Conservation (phyloP, 2,888 invertebrate genomes). For the Chloroclystis v-ata region DNA sequence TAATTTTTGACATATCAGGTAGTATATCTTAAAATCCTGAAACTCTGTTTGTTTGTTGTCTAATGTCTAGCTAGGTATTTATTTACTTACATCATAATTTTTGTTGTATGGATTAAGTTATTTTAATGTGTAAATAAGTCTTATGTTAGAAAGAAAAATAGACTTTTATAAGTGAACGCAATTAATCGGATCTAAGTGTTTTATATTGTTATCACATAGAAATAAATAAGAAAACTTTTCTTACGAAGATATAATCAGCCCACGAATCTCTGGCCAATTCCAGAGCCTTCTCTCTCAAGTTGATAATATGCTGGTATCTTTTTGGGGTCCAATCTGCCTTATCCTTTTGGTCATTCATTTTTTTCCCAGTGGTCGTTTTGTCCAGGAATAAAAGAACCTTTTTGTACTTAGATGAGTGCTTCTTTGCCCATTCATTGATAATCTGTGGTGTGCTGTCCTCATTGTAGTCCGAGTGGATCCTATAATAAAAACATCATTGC, state of each 20-base stretch:
- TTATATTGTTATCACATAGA: no score
- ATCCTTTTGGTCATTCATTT: conserved; percentile 77
- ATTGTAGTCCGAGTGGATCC: conserved; percentile 93
- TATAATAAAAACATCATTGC: conserved; percentile 41
- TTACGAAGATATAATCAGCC: conserved; percentile 94
- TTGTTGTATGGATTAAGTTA: no score
- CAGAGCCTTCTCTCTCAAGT: conserved; percentile 86
- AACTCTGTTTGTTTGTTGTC: no score
- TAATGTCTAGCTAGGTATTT: no score
- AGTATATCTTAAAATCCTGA: no score
- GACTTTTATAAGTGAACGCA: no score
- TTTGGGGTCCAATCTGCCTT: conserved; percentile 85
- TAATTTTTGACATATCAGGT: no score
- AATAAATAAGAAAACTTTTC: conserved; percentile 29
- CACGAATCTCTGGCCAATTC: conserved; percentile 84
- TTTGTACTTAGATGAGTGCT: conserved; percentile 82
- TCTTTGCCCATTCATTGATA: conserved; percentile 84
- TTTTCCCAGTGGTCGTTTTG: conserved; percentile 39
- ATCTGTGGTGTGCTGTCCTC: conserved; percentile 86
- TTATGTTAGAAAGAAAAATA: no score
- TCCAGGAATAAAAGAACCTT: conserved; percentile 80
- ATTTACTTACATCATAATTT: no score
- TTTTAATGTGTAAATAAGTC: no score
- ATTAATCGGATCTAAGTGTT: no score
- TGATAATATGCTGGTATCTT: conserved; percentile 88